phyloP scores from a whole-genome alignment of 64 coral and sea anemone genomes.

The Cladopsammia gracilis region DNA sequence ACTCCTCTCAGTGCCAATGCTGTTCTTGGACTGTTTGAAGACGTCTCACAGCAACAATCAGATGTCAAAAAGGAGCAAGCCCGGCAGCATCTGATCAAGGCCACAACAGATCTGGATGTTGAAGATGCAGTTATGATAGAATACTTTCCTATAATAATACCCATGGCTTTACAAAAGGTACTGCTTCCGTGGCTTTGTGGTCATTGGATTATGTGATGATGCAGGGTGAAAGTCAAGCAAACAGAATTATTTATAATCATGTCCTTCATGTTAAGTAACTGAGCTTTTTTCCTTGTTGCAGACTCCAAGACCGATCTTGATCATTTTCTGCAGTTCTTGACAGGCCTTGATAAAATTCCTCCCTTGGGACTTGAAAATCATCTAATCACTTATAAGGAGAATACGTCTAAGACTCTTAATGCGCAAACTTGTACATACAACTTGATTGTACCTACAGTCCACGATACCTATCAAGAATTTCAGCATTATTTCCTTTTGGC shows the following conservation, averaged over 20 bases:
- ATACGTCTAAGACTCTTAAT: constrained; percentile 1
- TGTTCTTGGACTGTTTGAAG: constrained; percentile 33
- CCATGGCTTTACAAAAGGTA: too few relatives aligned
- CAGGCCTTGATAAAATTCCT: constrained; percentile 15
- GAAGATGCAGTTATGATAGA: constrained; percentile 6
- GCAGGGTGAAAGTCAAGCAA: neutral
- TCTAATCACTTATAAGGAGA: neutral
- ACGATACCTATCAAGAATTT: constrained; percentile 51
- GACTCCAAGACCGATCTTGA: constrained; percentile 17
- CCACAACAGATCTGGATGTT: constrained; percentile 31
- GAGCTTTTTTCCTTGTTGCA: neutral
- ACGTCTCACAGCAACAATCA: constrained; percentile 6
- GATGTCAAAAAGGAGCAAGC: constrained; percentile 34
- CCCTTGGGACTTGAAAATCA: constrained; percentile 3
- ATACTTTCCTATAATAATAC: neutral
- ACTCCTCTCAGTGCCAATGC: constrained; percentile 25
- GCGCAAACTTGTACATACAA: constrained; percentile 21
- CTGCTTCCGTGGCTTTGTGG: neutral
- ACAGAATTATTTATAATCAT: neutral
- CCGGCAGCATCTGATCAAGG: constrained; percentile 9
- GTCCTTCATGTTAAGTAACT: neutral
- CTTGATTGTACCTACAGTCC: constrained; percentile 53
- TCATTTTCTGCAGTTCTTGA: constrained; percentile 29
- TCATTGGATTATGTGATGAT: neutral
- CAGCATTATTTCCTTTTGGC: constrained; percentile 38